These are phyloP conservation scores for Tor tambroides DNA, from an alignment of 2,113 vertebrate genomes.

Conservation along the genomic window DNA sequence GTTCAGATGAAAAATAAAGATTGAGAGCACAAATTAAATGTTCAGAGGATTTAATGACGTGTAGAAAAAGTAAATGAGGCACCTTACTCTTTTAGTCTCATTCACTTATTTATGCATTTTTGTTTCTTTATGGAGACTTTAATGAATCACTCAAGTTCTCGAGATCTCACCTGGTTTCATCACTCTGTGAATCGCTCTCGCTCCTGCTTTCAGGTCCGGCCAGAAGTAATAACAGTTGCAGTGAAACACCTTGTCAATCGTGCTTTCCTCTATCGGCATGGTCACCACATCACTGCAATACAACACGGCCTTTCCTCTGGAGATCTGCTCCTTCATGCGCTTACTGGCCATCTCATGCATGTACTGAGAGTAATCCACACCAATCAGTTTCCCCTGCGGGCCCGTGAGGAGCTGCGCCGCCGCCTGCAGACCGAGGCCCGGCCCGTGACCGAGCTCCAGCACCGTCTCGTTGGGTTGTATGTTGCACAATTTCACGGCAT, in stretches of 20 bases:
- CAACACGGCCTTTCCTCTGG: conserved; percentile 67
- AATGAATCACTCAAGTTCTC: neutral
- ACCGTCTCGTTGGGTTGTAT: no score
- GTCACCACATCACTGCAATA: conserved; percentile 66
- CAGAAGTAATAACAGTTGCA: conserved; percentile 81
- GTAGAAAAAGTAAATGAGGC: no score
- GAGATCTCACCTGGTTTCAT: conserved; percentile 74
- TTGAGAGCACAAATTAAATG: no score
- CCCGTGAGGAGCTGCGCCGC: conserved; percentile 66
- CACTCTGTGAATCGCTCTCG: conserved; percentile 70
- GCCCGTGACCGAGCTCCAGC: no score
- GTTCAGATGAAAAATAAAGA: no score
- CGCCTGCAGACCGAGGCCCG: neutral
- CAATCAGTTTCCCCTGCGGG: conserved; percentile 66
- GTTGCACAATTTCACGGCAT: conserved; percentile 65
- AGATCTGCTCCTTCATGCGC: conserved; percentile 62
- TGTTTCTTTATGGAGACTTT: no score
- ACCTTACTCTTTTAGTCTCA: no score
- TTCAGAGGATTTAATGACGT: no score
- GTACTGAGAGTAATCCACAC: conserved; percentile 74
- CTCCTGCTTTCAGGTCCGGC: conserved; percentile 70
- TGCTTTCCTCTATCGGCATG: conserved; percentile 70
- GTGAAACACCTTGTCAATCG: conserved; percentile 76
- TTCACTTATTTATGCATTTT: no score
- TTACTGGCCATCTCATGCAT: conserved; percentile 73